A percentile compares a stretch with the other conserved stretches of the same genome.
phyloP scores from a whole-genome alignment of 2,797 vertebrate genomes.

The Dicrostonyx torquatus region DNA sequence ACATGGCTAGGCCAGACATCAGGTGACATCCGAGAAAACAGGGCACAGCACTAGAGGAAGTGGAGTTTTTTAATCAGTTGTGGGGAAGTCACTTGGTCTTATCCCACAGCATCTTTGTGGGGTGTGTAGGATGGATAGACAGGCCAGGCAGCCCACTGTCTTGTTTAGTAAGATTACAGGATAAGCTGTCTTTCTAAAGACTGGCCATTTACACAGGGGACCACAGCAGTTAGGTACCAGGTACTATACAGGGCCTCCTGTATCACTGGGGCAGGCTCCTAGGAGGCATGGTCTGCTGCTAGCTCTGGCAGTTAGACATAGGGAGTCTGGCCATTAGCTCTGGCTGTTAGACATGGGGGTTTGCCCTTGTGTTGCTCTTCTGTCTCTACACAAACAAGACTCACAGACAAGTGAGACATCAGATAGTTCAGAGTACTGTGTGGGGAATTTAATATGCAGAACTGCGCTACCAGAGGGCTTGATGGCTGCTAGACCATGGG shows the following conservation, averaged over 20 bases:
- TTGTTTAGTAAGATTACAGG: neutral
- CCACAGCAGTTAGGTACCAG: neutral
- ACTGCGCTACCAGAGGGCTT: accelerated
- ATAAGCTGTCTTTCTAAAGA: neutral
- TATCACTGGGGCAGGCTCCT: neutral
- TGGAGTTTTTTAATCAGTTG: neutral
- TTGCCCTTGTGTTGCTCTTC: neutral
- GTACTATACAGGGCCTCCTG: too few species aligned
- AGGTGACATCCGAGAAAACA: neutral
- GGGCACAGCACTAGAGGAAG: neutral
- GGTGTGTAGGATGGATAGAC: neutral
- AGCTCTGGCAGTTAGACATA: neutral
- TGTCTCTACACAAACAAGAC: neutral
- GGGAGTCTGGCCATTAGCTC: neutral
- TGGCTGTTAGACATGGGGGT: too few species aligned
- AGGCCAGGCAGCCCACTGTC: neutral
- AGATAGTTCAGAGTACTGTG: neutral
- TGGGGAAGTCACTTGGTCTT: neutral
- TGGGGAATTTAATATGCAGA: neutral
- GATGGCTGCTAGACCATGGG: neutral
- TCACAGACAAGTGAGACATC: accelerated
- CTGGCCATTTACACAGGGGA: neutral
- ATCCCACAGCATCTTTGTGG: neutral
- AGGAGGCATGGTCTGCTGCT: neutral
- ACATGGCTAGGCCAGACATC: neutral